Evolutionary conservation across 2,888 invertebrate species (phyloP).

Genomic region (Cartodere bifasciata): DNA sequence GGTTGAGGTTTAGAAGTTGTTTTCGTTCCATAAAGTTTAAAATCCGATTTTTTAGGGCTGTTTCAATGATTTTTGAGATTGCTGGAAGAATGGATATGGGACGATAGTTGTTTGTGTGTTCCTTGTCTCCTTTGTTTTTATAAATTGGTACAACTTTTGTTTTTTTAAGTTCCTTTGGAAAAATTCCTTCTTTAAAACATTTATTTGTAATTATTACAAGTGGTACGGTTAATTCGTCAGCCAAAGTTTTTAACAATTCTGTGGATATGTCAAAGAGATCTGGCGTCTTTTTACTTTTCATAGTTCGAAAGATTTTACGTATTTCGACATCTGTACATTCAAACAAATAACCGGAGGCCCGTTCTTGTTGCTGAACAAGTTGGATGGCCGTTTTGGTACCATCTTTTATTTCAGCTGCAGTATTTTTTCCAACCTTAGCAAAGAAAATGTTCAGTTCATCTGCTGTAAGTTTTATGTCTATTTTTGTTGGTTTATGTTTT

Average conservation of each 20-base stretch:
- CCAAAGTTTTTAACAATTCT: conserved; percentile 3
- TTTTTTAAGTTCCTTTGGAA: conserved; percentile 6
- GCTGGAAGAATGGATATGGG: conserved; percentile 9
- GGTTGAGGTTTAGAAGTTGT: conserved; percentile 4
- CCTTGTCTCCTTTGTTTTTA: conserved; percentile 9
- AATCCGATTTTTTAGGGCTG: conserved; percentile 4
- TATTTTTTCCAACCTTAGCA: conserved; percentile 2
- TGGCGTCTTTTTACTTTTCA: conserved; percentile 4
- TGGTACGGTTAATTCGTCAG: conserved; percentile 2
- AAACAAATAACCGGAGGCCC: conserved; percentile 3
- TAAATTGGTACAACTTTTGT: conserved; percentile 10
- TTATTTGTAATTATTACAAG: conserved; percentile 7
- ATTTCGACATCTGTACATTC: conserved; percentile 9
- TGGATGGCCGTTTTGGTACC: not conserved
- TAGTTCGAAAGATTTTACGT: conserved; percentile 1
- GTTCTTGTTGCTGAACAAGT: not conserved
- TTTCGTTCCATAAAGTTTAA: conserved; percentile 4
- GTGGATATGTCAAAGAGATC: conserved; percentile 5
- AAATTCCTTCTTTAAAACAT: conserved; percentile 6
- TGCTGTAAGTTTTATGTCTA: conserved; percentile 1
- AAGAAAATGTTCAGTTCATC: conserved; percentile 7
- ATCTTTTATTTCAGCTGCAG: not conserved
- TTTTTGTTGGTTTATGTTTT: conserved; percentile 1
- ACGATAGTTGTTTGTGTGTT: conserved; percentile 6
- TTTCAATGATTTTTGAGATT: conserved; percentile 10